Base-by-base conservation (phyloP, 2,888 invertebrate genomes). In the Dryobotodes eremita region DNA sequence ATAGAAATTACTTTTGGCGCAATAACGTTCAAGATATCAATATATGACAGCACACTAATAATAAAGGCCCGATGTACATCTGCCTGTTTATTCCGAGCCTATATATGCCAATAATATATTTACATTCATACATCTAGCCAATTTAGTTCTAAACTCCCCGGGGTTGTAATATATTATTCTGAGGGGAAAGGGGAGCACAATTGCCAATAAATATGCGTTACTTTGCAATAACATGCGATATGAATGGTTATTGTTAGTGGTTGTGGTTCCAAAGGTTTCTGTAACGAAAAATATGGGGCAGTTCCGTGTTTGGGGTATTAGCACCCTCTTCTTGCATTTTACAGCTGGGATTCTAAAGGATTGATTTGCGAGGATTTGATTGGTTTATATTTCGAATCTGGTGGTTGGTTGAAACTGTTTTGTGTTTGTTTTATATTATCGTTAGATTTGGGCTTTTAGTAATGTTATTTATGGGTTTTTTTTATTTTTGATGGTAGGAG, bases 121-220 rank as follows among this genome's bases (percentile, higher is more conserved):
- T 81, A 87, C 89, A 91, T 89, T 88, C 88, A 89, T 89, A 91
- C 87, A 90, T 91, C 88, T 86, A 86, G 86, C 88, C 91, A 90
- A 91, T 91, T 92, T 91, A 89, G 89, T 88, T 87, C 80, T 89
- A 87, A 86, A 88, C 85, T 90, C 83, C 83, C 85, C 69, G 75
- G 81, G 89, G 85, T 81, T 82, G 87, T 87, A 86, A 87, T 89
- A 87, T 88, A 87, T 89, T 88, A 86, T 84, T 82, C 86, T 79
- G 65, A 75, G 82, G 90, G 83, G 78, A 77, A 62, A 71, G 79
- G 85, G 84, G 87, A 86, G 79, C 86, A 90, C 90, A 92, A 92
- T 92, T 90, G 91, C 86, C 92, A 91, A 91, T 92, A 92, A 92
- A 92, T 92, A 92, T 89, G 88, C 90, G 90, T 90, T 91, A 90